Conservation (phyloP, 2,113 vertebrate genomes). For the Colaptes auratus region DNA sequence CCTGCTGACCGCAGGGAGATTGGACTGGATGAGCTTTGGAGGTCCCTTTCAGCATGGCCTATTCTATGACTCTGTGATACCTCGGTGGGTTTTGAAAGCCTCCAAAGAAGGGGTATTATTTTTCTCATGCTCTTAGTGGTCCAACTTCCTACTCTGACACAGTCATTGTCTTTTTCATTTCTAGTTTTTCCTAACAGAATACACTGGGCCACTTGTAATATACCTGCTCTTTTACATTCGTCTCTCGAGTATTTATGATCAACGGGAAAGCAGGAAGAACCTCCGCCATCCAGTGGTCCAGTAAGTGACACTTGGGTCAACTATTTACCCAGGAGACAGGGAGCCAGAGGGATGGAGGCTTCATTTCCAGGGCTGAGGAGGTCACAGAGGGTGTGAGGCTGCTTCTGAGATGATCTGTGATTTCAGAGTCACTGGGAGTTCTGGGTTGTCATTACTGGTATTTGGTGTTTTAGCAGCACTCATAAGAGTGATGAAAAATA, state of each 20-base stretch:
- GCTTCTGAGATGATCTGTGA: not conserved
- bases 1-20: no score
- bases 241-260: slow-evolving; percentile 76
- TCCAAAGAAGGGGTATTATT: not conserved
- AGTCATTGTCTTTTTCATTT: slow-evolving; percentile 41
- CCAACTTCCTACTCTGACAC: not conserved
- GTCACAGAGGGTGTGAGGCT: not conserved
- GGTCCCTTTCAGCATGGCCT: no score
- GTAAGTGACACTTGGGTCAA: slow-evolving; percentile 71
- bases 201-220: slow-evolving; percentile 79
- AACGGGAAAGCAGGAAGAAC: slow-evolving; percentile 60
- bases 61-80: no score
- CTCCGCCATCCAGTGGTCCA: slow-evolving; percentile 79
- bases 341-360: not conserved
- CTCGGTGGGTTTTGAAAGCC: no score
- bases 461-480: not conserved
- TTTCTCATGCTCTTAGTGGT: not conserved
- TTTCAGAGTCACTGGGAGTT: not conserved
- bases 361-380: not conserved
- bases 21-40: no score
- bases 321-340: not conserved
- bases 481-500: not conserved
- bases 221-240: slow-evolving; percentile 83
- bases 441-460: no score
- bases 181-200: slow-evolving; percentile 83